Conservation (phyloP, 2,113 vertebrate genomes). For the Alosa alosa region DNA sequence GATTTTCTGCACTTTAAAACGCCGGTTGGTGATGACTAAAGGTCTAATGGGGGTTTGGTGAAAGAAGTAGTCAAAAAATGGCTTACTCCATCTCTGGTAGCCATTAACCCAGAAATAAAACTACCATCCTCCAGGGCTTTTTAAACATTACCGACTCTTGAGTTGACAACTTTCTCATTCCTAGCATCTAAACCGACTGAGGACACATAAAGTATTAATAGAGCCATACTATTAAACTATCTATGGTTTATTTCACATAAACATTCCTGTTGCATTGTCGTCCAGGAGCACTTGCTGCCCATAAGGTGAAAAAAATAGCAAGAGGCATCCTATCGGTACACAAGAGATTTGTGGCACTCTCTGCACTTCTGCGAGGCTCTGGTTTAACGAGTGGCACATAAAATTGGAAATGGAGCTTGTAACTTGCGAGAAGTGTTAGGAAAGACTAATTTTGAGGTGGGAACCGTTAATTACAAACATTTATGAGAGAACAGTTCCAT, state of each 20-base stretch:
- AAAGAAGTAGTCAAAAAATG: not conserved
- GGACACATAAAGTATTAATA: not conserved
- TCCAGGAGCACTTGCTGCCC: not conserved
- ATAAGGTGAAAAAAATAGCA: not conserved
- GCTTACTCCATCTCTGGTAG: not conserved
- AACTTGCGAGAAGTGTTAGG: constrained; percentile 45
- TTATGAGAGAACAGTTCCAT: constrained; percentile 47
- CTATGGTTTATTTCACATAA: not conserved
- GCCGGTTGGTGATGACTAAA: not conserved
- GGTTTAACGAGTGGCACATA: constrained; percentile 31
- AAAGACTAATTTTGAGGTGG: constrained; percentile 44
- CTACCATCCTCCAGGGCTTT: not conserved
- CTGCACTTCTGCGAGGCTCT: constrained; percentile 28
- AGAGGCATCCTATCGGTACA: constrained; percentile 19
- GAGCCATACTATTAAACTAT: not conserved
- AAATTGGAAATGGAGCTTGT: constrained; percentile 53
- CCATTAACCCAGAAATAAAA: constrained; percentile 10
- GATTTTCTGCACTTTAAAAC: not conserved
- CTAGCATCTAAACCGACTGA: not conserved
- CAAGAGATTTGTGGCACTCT: constrained; percentile 12
- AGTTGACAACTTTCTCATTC: not conserved
- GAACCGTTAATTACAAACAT: constrained; percentile 44
- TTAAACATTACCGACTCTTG: not conserved
- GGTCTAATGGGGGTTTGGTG: not conserved
- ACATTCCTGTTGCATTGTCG: not conserved